Conservation (phyloP, 2,797 vertebrate genomes). For the Pipistrellus pipistrellus region DNA sequence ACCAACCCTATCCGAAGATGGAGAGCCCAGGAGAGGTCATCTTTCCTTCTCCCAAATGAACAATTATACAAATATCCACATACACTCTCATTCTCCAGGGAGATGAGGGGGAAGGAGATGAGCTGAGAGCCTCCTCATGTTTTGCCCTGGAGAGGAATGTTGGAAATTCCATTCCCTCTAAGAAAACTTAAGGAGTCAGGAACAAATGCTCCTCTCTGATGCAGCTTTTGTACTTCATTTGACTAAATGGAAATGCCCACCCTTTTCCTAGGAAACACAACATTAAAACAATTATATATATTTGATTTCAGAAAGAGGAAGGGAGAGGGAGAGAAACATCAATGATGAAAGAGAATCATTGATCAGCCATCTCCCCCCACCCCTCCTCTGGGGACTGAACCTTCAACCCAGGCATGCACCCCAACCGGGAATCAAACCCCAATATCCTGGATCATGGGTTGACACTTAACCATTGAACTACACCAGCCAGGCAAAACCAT, state of each 20-base stretch:
- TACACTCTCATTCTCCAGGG: not conserved
- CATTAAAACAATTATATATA: no score
- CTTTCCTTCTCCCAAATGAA: not conserved
- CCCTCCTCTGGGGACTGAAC: no score
- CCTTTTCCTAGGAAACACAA: not conserved
- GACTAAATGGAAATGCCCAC: not conserved
- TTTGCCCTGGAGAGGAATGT: not conserved
- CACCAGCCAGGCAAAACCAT: no score
- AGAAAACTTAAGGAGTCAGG: not conserved
- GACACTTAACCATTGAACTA: no score
- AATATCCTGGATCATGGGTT: no score
- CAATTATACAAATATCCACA: not conserved
- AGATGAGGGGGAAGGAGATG: not conserved
- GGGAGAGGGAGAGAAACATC: no score
- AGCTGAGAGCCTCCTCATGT: not conserved
- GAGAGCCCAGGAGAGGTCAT: not conserved
- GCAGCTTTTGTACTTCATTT: not conserved
- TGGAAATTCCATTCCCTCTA: not conserved
- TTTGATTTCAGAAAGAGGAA: no score
- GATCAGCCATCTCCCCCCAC: no score
- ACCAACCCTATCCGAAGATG: not conserved
- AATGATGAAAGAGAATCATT: no score
- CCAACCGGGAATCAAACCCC: no score
- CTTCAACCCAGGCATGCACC: no score
- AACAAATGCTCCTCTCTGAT: no score